phyloP scores from a whole-genome alignment of 1,140 invertebrate genomes.

The Anastrepha ludens region DNA sequence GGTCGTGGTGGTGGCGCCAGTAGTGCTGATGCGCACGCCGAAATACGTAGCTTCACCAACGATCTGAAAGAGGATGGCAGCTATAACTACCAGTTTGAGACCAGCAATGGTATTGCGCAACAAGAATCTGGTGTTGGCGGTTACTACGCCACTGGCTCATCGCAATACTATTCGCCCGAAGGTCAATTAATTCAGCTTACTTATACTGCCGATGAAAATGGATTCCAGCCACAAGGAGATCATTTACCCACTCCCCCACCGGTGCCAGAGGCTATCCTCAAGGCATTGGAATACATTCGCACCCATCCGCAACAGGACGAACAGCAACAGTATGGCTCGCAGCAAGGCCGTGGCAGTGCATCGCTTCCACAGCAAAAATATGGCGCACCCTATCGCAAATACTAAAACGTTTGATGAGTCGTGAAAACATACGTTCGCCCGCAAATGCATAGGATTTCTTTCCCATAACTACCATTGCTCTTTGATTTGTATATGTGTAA shows the following conservation, averaged over 20 bases:
- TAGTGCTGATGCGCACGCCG: slow-evolving; percentile 59
- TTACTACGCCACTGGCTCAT: slow-evolving; percentile 68
- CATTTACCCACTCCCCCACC: slow-evolving; percentile 85
- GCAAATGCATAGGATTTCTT: neutral
- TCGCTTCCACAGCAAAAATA: slow-evolving; percentile 45
- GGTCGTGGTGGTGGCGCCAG: slow-evolving; percentile 19
- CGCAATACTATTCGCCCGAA: slow-evolving; percentile 71
- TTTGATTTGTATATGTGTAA: neutral
- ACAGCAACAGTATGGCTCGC: slow-evolving; percentile 46
- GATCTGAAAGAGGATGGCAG: slow-evolving; percentile 78
- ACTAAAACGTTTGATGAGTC: neutral
- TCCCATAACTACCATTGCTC: neutral
- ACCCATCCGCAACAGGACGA: slow-evolving; percentile 74
- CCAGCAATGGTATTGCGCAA: slow-evolving; percentile 79
- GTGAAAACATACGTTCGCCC: neutral
- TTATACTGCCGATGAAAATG: slow-evolving; percentile 87
- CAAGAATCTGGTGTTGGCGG: slow-evolving; percentile 76
- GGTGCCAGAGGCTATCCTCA: slow-evolving; percentile 84
- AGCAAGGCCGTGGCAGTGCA: neutral
- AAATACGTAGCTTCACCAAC: slow-evolving; percentile 65
- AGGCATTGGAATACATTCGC: slow-evolving; percentile 79
- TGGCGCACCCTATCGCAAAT: slow-evolving; percentile 55
- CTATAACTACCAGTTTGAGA: slow-evolving; percentile 76
- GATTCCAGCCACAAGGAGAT: slow-evolving; percentile 83
- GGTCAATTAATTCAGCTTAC: slow-evolving; percentile 75